These are phyloP conservation scores for Drosophila truncata DNA, from an alignment of 1,140 invertebrate genomes.

Conservation along the genomic window DNA sequence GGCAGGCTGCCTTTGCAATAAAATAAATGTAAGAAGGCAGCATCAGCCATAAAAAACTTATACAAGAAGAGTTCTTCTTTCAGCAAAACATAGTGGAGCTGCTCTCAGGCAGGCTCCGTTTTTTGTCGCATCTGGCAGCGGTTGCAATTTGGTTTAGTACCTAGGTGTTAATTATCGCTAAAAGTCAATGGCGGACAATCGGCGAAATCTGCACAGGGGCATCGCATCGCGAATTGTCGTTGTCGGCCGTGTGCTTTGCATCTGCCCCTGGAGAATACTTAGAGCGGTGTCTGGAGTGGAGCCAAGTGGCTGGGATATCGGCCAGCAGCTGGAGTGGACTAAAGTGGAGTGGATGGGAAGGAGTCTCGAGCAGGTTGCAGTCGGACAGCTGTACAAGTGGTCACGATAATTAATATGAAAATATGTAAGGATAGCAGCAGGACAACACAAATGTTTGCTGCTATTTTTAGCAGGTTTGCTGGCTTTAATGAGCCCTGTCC, in stretches of 20 bases:
- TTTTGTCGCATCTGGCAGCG: slow-evolving; percentile 64
- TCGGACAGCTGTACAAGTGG: slow-evolving; percentile 62
- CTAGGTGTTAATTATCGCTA: slow-evolving; percentile 84
- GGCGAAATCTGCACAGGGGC: slow-evolving; percentile 71
- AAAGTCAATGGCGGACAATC: slow-evolving; percentile 80
- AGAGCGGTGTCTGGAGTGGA: slow-evolving; percentile 29
- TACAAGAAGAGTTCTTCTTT: slow-evolving; percentile 42
- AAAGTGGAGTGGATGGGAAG: not conserved
- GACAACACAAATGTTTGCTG: slow-evolving; percentile 65
- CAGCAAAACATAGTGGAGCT: not conserved
- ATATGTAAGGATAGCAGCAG: slow-evolving; percentile 63
- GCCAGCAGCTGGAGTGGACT: slow-evolving; percentile 6
- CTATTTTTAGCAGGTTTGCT: slow-evolving; percentile 70
- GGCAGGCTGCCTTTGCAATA: slow-evolving; percentile 64
- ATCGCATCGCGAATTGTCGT: slow-evolving; percentile 51
- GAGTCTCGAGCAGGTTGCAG: slow-evolving; percentile 22
- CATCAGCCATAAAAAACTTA: slow-evolving; percentile 33
- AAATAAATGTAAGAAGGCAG: slow-evolving; percentile 72
- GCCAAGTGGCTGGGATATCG: slow-evolving; percentile 24
- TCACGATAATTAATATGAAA: slow-evolving; percentile 82
- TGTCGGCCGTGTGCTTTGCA: slow-evolving; percentile 61
- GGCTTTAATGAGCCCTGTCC: slow-evolving; percentile 72
- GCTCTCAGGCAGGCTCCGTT: slow-evolving; percentile 8
- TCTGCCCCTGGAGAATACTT: slow-evolving; percentile 67
- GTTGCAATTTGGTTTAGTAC: slow-evolving; percentile 78